Evolutionary conservation across 1,140 invertebrate species (phyloP), one percentile per base, ranked within the genome.

Genomic region (Papilio xuthus): DNA sequence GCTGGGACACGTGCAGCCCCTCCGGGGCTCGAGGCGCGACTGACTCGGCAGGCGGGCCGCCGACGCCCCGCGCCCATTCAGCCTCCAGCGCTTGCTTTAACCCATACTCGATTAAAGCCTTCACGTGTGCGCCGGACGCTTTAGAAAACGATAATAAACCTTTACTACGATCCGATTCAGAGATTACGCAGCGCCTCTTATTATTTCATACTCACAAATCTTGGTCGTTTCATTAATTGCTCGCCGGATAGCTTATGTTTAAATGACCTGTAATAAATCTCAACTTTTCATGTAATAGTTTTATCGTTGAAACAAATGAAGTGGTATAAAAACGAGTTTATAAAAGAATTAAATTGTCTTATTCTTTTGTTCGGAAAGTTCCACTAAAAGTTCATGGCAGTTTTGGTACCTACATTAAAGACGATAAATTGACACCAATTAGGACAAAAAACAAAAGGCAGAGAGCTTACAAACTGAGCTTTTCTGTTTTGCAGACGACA

Each of bases 1-100:
- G 78, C 84, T 85, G 86, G 85, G 87, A 93, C 87, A 92, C 92
- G 91, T 92, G 88, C 81, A 83, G 88, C 91, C 91, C 90, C 90
- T 87, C 81, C 83, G 90, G 87, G 91, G 90, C 90, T 84, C 84
- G 85, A 84, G 84, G 85, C 89, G 89, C 90, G 90, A 93, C 92
- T 93, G 88, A 67, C 85, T 80, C 77, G 77, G 63, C 81, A 78
- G 81, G 76, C 79, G 83, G 84, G 78, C 79, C 85, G 87, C 87
- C 89, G 89, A 88, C 92, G 90, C 88, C 89, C 88, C 90, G 86
- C 89, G 88, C 88, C 83, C 88, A 89, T 88, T 86, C 84, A 89
- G 83, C 85, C 85, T 83, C 85, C 84, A 80, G 81, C 82, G 83
- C 83, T 85, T 86, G 80, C 87, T 87, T 79, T 83, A 78, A 84